A percentile compares a stretch with the other conserved stretches of the same genome.
phyloP scores from a whole-genome alignment of 2,888 invertebrate species.

The Dysmachus trigonus region DNA sequence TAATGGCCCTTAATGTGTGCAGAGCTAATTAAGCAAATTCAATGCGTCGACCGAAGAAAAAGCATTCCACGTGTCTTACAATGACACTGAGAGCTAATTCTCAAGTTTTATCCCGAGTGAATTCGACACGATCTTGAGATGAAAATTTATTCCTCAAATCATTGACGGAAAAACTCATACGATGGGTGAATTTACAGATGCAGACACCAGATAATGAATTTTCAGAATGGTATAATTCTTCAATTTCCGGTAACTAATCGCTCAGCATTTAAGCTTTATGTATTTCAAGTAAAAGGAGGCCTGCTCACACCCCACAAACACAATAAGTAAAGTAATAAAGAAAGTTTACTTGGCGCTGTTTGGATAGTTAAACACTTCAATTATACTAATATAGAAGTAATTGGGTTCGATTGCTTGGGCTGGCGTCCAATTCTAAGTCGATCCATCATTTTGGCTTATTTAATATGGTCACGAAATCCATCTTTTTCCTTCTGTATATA shows the following conservation, averaged over 20 bases:
- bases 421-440: background rate
- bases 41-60: background rate
- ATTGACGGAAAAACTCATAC: too few relatives aligned
- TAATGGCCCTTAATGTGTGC: background rate
- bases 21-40: background rate
- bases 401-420: background rate
- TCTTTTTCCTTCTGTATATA: too few relatives aligned
- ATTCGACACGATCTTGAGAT: background rate
- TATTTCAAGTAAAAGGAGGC: background rate
- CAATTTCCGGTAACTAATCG: background rate
- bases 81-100: too few relatives aligned
- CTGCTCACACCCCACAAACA: too few relatives aligned
- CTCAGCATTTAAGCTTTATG: background rate
- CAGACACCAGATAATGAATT: too few relatives aligned
- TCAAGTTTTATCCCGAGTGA: background rate
- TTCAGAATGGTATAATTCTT: background rate
- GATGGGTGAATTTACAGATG: too few relatives aligned
- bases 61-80: background rate
- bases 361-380: background rate
- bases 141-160: too few relatives aligned
- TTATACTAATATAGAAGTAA: background rate
- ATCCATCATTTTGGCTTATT: background rate
- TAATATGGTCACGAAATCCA: background rate
- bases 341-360: background rate
- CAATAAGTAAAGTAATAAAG: background rate